Evolutionary conservation across 2,888 invertebrate species (phyloP).

Genomic region (Oxycera nigricornis): DNA sequence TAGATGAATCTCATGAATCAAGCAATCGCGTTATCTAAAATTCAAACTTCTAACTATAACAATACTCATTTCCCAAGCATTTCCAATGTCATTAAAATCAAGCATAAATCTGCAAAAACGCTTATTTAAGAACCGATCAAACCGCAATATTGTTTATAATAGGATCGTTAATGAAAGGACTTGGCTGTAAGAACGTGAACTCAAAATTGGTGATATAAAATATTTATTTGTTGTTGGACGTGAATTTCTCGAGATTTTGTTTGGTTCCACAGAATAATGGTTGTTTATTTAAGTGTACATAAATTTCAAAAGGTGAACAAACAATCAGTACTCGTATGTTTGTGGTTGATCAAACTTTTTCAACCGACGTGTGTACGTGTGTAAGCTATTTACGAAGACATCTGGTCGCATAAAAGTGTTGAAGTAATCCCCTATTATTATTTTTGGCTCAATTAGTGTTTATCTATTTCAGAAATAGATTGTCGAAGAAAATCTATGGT

Average conservation of each 20-base stretch:
- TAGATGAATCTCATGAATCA: too few species aligned
- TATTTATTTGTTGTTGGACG: conserved; percentile 16
- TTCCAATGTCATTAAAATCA: too few species aligned
- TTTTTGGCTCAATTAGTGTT: not conserved
- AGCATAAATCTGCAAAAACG: not conserved
- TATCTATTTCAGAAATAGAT: not conserved
- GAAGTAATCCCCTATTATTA: not conserved
- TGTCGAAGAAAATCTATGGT: not conserved
- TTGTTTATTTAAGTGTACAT: conserved; percentile 21
- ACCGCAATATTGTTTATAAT: conserved; percentile 7
- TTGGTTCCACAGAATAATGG: not conserved
- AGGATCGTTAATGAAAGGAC: not conserved
- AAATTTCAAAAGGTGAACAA: conserved; percentile 6
- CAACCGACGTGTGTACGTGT: not conserved
- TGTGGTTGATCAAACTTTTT: not conserved
- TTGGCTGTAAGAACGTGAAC: not conserved
- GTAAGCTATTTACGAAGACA: not conserved
- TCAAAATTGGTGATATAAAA: not conserved
- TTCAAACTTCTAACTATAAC: too few species aligned
- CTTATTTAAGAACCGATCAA: not conserved
- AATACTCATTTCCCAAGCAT: too few species aligned
- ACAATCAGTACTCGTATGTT: not conserved
- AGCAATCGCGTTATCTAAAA: too few species aligned
- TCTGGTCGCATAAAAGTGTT: not conserved
- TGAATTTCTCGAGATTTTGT: not conserved